Percentiles rank a stretch among this genome's conserved stretches.
Conservation (phyloP, 1,140 invertebrate species). For the Lasioglossum baleicum region DNA sequence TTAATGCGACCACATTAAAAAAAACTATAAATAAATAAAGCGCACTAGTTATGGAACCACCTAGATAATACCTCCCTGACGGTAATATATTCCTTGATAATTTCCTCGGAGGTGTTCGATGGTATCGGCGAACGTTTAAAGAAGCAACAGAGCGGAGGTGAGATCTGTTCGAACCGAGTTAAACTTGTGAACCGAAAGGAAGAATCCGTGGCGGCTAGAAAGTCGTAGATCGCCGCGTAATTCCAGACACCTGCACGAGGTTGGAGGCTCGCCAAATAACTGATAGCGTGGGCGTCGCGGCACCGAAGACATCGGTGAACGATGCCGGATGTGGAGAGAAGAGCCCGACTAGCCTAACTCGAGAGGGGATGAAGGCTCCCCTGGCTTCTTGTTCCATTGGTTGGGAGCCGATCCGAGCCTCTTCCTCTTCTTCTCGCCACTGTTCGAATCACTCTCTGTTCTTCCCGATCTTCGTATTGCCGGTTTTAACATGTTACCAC, state of each 20-base stretch:
- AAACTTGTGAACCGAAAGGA: too few species aligned
- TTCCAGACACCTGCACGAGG: constrained; percentile 57
- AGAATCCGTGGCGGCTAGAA: background rate
- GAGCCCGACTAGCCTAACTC: constrained; percentile 44
- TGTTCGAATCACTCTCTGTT: constrained; percentile 26
- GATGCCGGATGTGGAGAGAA: constrained; percentile 43
- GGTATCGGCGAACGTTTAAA: too few species aligned
- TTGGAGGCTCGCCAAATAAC: constrained; percentile 69
- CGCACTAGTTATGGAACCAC: too few species aligned
- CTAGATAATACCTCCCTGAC: too few species aligned
- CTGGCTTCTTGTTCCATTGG: constrained; percentile 64
- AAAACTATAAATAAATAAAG: too few species aligned
- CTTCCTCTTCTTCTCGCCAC: constrained; percentile 42
- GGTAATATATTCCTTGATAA: too few species aligned
- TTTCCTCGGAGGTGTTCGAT: too few species aligned
- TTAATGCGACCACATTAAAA: too few species aligned
- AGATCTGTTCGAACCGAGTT: too few species aligned
- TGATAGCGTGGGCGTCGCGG: constrained; percentile 67
- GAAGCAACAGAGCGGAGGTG: too few species aligned
- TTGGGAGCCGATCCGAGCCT: constrained; percentile 49
- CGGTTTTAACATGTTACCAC: constrained; percentile 39
- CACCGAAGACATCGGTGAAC: constrained; percentile 64
- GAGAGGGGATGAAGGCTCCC: constrained; percentile 66
- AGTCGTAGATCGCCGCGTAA: constrained; percentile 5
- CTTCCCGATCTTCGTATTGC: constrained; percentile 20